Conservation (phyloP, 2,113 vertebrate species). For the Forbesichthys papilliferus region DNA sequence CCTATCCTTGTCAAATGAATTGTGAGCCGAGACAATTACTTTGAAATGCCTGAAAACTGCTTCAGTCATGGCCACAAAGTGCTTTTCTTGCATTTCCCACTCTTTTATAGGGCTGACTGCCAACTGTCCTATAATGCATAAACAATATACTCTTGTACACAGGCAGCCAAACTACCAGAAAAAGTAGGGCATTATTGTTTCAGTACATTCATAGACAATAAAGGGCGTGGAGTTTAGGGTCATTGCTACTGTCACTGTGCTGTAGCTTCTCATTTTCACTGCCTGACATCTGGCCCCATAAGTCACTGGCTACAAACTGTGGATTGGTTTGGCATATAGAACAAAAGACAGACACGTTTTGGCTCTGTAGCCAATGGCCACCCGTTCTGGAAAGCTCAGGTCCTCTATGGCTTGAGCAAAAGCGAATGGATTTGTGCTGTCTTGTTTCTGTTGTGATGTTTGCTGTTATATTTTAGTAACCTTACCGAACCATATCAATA, state of each 20-base stretch:
- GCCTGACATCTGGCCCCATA: slow-evolving; percentile 44
- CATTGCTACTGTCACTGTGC: slow-evolving; percentile 56
- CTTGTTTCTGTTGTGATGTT: neutral
- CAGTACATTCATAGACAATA: slow-evolving; percentile 51
- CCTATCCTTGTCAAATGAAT: neutral
- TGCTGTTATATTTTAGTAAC: neutral
- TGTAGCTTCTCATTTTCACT: slow-evolving; percentile 56
- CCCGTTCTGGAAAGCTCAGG: slow-evolving; percentile 37
- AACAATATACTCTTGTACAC: slow-evolving; percentile 29
- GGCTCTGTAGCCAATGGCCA: slow-evolving; percentile 37
- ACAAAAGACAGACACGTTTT: slow-evolving; percentile 45
- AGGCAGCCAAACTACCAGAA: slow-evolving; percentile 34
- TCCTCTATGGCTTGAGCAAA: slow-evolving; percentile 12
- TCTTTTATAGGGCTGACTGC: neutral
- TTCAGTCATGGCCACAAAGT: neutral
- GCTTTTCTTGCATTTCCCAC: neutral
- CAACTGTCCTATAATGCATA: slow-evolving; percentile 17
- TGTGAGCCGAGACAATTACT: neutral
- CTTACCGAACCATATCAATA: neutral
- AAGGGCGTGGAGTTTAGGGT: slow-evolving; percentile 52
- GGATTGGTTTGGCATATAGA: slow-evolving; percentile 40
- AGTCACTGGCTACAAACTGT: slow-evolving; percentile 47
- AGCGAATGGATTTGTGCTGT: neutral
- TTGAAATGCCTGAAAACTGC: neutral
- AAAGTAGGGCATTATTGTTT: slow-evolving; percentile 43